Percentiles rank a stretch among this genome's conserved stretches.
Evolutionary conservation across 2,888 invertebrate species (phyloP).

Genomic region (Malthinus flaveolus): DNA sequence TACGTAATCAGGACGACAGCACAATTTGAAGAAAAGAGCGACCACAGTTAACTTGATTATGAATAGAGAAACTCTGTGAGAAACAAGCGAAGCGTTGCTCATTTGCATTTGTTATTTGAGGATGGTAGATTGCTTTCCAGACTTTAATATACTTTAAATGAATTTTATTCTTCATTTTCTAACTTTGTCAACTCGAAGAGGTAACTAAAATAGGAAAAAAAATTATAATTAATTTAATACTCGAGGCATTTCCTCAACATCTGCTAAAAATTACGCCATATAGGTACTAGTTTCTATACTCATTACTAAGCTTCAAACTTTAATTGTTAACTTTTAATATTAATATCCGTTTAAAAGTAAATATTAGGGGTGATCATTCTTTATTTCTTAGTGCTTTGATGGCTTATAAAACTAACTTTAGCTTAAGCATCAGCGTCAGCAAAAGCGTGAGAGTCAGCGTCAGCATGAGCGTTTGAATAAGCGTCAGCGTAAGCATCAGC

Average conservation of each 20-base stretch:
- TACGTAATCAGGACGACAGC: slow-evolving; percentile 36
- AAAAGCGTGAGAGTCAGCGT: too few relatives aligned
- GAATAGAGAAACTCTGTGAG: slow-evolving; percentile 40
- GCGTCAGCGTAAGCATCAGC: too few relatives aligned
- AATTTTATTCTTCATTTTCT: slow-evolving; percentile 32
- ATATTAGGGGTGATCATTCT: too few relatives aligned
- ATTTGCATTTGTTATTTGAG: slow-evolving; percentile 43
- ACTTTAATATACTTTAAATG: slow-evolving; percentile 35
- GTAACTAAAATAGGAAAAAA: not conserved
- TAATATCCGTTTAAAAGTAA: too few relatives aligned
- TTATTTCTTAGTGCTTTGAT: too few relatives aligned
- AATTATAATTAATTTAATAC: slow-evolving; percentile 21
- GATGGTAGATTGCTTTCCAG: slow-evolving; percentile 38
- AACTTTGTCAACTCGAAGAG: slow-evolving; percentile 21
- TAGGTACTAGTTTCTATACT: too few relatives aligned
- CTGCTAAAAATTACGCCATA: slow-evolving; percentile 8
- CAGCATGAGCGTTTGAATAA: too few relatives aligned
- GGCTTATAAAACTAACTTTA: too few relatives aligned
- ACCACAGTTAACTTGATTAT: slow-evolving; percentile 40
- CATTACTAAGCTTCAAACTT: too few relatives aligned
- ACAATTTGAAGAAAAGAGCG: slow-evolving; percentile 33
- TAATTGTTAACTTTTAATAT: too few relatives aligned
- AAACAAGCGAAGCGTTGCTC: slow-evolving; percentile 39
- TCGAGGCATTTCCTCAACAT: slow-evolving; percentile 6
- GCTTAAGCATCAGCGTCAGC: too few relatives aligned